Percentiles rank a stretch among this genome's conserved stretches.
Conservation (phyloP, 92 coral and sea anemone genomes). For the Bergia sp. region DNA sequence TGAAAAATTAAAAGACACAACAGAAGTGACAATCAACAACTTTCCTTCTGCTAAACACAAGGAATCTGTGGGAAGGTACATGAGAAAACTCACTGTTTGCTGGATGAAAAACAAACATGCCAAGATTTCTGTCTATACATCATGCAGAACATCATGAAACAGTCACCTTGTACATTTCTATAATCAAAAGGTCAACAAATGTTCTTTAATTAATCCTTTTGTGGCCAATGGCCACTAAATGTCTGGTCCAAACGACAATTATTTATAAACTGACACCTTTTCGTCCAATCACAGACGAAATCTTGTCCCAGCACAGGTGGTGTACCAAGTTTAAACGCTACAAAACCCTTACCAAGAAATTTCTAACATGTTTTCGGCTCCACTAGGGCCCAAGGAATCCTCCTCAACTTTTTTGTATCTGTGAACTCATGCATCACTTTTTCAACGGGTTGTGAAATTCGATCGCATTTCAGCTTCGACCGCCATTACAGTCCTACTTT, state of each 20-base stretch:
- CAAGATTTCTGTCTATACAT: background rate
- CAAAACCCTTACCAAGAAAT: constrained; percentile 58
- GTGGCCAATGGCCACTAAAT: constrained; percentile 61
- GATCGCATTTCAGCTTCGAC: constrained; percentile 83
- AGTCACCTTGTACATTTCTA: constrained; percentile 28
- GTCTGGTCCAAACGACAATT: constrained; percentile 74
- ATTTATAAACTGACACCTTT: constrained; percentile 80
- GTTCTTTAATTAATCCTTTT: constrained; percentile 54
- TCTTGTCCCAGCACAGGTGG: constrained; percentile 64
- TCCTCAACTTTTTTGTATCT: constrained; percentile 18
- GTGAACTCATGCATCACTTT: constrained; percentile 38
- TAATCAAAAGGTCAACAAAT: constrained; percentile 65
- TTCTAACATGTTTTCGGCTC: constrained; percentile 18
- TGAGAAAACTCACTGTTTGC: too few relatives aligned
- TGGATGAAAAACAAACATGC: background rate
- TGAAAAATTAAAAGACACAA: background rate
- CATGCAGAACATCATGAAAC: background rate
- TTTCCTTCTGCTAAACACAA: background rate
- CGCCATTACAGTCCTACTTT: constrained; percentile 80
- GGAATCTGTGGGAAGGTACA: background rate
- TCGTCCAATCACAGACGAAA: constrained; percentile 67
- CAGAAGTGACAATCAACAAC: background rate
- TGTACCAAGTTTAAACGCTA: constrained; percentile 72
- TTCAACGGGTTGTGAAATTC: constrained; percentile 66
- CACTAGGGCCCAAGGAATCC: constrained; percentile 33